Evolutionary conservation across 1,140 invertebrate genomes (phyloP), one percentile per base, ranked within the genome.

Genomic region (Caenorhabditis brenneri): DNA sequence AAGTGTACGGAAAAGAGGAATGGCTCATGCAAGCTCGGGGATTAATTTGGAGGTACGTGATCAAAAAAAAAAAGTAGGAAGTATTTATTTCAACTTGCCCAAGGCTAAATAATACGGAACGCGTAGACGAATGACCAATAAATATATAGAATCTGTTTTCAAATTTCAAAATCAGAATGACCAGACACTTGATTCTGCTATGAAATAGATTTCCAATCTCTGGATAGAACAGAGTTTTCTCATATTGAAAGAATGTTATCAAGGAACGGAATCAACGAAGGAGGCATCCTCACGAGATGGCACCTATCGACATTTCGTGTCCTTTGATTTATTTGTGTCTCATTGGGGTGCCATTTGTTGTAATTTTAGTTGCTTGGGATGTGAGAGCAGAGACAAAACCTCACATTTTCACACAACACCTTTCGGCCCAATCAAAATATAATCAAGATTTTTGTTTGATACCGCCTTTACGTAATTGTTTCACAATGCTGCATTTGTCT

Each of bases 241-340:
- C 3, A 51, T n/a, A 9, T 51, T 9, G 19, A 51, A 19, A 42
- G 39, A 42, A 42, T 42, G 39, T 12, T 42, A 6, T 12, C 15
- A 33, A 65, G 19, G 65, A 42, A 42, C 65, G 31, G n/a, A 65
- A 33, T 65, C 60, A 65, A 39, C n/a, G 36, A 65, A 3, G 15
- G 31, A 65, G 16, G 16, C 36, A 15, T 42, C 36, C 36, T 74
- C 65, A 24, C 65, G 65, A 74, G 65, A 74, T 10, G 4, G 33
- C n/a, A 42, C n/a, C n/a, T n/a, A n/a, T 74, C 36, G 36, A n/a
- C n/a, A 39, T 74, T 74, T 74, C 65, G 65, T 74, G 65, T 74
- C 65, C 2, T 46, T 74, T 74, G 65, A 74, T 74, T 74, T 74
- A 74, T 74, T 74, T 74, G 65, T 74, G 65, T 74, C 65, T 74